Evolutionary conservation across 2,888 invertebrate species (phyloP).

Genomic region (Folsomia candida): DNA sequence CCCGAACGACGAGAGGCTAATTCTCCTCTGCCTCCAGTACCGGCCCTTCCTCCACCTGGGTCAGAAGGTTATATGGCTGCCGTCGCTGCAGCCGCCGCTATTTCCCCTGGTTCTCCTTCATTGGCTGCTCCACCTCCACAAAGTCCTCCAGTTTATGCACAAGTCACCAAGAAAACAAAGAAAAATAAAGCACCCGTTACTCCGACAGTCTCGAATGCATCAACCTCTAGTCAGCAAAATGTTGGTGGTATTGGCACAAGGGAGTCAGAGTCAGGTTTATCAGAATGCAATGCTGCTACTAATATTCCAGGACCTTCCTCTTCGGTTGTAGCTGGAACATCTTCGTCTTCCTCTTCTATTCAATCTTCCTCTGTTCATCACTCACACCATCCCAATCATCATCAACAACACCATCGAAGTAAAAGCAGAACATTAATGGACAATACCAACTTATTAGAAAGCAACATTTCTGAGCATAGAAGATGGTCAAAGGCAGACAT

Average conservation of each 20-base stretch:
- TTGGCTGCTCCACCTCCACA: constrained; percentile 16
- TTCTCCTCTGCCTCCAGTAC: constrained; percentile 81
- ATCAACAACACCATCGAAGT: constrained; percentile 29
- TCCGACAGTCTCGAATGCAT: constrained; percentile 41
- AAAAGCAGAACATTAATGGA: constrained; percentile 43
- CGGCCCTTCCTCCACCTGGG: constrained; percentile 56
- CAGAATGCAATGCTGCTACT: neutral
- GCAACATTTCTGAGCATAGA: constrained; percentile 36
- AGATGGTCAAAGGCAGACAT: constrained; percentile 51
- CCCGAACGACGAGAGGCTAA: constrained; percentile 87
- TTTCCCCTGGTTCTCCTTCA: constrained; percentile 17
- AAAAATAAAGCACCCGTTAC: constrained; percentile 45
- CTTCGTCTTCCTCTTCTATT: neutral
- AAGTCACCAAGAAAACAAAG: constrained; percentile 68
- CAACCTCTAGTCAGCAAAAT: constrained; percentile 42
- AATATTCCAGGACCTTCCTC: neutral
- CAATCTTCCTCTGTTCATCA: constrained; percentile 16
- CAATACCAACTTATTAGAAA: constrained; percentile 32
- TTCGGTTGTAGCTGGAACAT: neutral
- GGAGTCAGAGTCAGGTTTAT: too few species aligned
- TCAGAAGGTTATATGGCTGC: too few species aligned
- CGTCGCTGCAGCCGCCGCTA: neutral
- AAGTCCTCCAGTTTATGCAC: constrained; percentile 69
- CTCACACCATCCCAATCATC: constrained; percentile 6
- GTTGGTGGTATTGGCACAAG: constrained; percentile 5